These are phyloP conservation scores for Ochropleura plecta DNA, from an alignment of 2,888 invertebrate genomes.

Conservation along the genomic window DNA sequence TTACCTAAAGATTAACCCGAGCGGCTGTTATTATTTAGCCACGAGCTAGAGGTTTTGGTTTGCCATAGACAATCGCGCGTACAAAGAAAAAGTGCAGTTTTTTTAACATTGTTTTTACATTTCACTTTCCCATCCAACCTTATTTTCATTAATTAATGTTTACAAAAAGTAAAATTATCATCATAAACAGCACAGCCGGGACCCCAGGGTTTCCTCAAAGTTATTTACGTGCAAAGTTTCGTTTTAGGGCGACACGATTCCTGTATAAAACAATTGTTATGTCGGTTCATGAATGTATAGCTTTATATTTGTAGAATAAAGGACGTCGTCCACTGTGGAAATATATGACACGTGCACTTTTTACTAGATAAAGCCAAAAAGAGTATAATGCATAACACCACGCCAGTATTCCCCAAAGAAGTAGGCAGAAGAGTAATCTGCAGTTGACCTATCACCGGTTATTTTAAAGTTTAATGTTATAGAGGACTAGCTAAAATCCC, in stretches of 20 bases:
- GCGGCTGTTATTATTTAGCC: no score
- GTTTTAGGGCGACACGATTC: slow-evolving; percentile 58
- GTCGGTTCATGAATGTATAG: slow-evolving; percentile 54
- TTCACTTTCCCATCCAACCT: slow-evolving; percentile 47
- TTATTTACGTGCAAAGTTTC: slow-evolving; percentile 68
- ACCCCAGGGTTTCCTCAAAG: slow-evolving; percentile 62
- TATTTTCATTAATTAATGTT: slow-evolving; percentile 63
- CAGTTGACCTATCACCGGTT: not conserved
- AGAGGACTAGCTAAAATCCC: no score
- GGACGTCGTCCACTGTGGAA: slow-evolving; percentile 7
- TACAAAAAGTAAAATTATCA: slow-evolving; percentile 65
- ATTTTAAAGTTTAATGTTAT: not conserved
- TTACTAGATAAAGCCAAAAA: not conserved
- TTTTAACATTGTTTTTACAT: slow-evolving; percentile 2
- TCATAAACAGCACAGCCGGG: slow-evolving; percentile 59
- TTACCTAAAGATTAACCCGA: no score
- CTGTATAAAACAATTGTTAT: slow-evolving; percentile 65
- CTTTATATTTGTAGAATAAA: slow-evolving; percentile 52
- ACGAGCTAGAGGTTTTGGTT: no score
- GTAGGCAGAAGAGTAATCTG: not conserved
- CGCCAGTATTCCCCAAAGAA: not conserved
- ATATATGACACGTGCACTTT: not conserved
- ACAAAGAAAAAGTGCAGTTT: no score
- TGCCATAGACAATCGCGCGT: no score
- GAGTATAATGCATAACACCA: not conserved